Conservation (phyloP, 2,888 invertebrate species). For the Atherix ibis region DNA sequence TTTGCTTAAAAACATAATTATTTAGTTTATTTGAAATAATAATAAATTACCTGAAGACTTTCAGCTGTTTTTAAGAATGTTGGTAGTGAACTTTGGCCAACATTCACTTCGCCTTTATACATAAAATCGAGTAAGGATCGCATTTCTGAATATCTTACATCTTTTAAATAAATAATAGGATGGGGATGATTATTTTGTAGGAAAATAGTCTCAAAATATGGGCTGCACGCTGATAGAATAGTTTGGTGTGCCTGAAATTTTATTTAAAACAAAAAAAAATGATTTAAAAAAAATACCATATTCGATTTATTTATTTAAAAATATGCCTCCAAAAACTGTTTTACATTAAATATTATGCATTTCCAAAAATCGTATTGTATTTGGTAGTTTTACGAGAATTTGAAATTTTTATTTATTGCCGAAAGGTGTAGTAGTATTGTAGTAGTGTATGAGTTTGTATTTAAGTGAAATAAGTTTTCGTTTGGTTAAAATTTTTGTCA, state of each 20-base stretch:
- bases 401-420: too few species aligned
- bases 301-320: background rate
- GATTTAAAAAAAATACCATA: conserved; percentile 4
- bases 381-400: too few species aligned
- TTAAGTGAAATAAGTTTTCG: too few species aligned
- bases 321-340: background rate
- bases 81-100: conserved; percentile 78
- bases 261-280: too few species aligned
- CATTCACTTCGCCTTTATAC: conserved; percentile 85
- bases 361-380: too few species aligned
- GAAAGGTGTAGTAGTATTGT: too few species aligned
- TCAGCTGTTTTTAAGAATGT: conserved; percentile 86
- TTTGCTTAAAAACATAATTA: too few species aligned
- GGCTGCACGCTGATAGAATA: conserved; percentile 84
- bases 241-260: conserved; percentile 88
- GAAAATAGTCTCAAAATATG: conserved; percentile 85
- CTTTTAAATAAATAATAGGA: conserved; percentile 84
- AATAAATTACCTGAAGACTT: conserved; percentile 59
- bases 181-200: conserved; percentile 78
- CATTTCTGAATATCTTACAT: conserved; percentile 79
- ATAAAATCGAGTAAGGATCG: conserved; percentile 81
- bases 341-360: background rate
- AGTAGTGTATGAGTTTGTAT: too few species aligned
- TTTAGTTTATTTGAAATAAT: too few species aligned
- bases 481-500: too few species aligned